Evolutionary conservation across 1,140 invertebrate species (phyloP).

Genomic region (Phortica variegata): DNA sequence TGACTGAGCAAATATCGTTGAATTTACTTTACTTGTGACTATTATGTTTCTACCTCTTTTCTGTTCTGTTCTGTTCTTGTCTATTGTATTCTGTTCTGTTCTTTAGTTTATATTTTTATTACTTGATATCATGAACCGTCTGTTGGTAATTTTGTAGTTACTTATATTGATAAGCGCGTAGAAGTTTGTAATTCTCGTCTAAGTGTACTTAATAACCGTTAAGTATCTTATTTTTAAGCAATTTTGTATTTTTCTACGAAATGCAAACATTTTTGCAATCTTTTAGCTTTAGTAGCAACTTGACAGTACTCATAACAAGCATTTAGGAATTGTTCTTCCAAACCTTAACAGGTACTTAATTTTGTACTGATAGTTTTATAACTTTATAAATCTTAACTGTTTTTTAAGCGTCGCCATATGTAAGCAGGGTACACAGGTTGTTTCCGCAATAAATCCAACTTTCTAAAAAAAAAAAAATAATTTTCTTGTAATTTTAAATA

Average conservation of each 20-base stretch:
- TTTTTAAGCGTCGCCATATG: no score
- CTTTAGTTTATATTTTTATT: conserved; percentile 7
- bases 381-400: conserved; percentile 23
- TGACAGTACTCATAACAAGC: neutral
- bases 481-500: conserved; percentile 1
- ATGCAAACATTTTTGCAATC: conserved; percentile 21
- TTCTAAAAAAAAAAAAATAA: conserved; percentile 4
- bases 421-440: no score
- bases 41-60: neutral
- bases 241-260: conserved; percentile 4
- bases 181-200: no score
- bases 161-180: conserved; percentile 1
- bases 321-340: conserved; percentile 31
- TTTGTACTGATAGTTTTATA: conserved; percentile 49
- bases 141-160: conserved; percentile 1
- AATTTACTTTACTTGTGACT: neutral
- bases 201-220: no score
- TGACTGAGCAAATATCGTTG: neutral
- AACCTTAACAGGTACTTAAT: conserved; percentile 25
- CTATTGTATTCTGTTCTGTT: no score
- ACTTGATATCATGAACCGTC: conserved; percentile 21
- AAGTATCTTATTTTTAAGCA: conserved; percentile 15
- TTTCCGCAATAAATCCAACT: conserved; percentile 28
- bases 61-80: no score
- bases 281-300: neutral